Evolutionary conservation across 2,113 vertebrate genomes (phyloP), one percentile per base, ranked within the genome.

Genomic region (Cinclus mexicanus): DNA sequence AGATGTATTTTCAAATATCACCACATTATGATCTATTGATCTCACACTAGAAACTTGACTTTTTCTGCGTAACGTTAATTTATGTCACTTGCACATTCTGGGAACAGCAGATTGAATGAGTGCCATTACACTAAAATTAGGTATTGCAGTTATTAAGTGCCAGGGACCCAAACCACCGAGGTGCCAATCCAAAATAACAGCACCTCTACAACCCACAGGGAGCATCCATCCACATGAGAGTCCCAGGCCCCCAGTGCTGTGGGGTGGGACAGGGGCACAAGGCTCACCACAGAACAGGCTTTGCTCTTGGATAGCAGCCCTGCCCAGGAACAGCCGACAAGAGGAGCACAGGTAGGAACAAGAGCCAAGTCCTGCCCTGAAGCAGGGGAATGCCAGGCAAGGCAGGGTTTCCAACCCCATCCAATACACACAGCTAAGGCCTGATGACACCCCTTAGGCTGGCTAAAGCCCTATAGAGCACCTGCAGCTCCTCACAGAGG

Each of bases 1-100:
- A 95, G 91, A 93, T 78, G 82, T 71, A 89, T 94, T 94, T 96
- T 90, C 84, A 94, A 93, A 94, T 83, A 82, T 39, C 92, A 84
- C 76, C 71, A 57, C 52, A 14, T 88, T 84, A 81, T 76, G 67
- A 96, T 91, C 92, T 94, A 94, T 83, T 88, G 94, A 95, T 93
- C 93, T 83, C 16, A 0, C 87, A 81, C 69, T 50, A 81, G 75
- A 81, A 94, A 64, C 46, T 81, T 78, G 84, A 91, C 78, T 96
- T 93, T 72, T 90, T 68, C 83, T 74, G 67, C 69, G 47, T 53
- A 91, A 52, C 52, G 87, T 84, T 94, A 87, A 95, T 90, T 63
- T 78, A 14, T 56, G 70, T 75, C 83, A 92, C 68, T 94, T 85
- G 78, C 65, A 65, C 35, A 1, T 90, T 82, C 86, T 39, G 71